Conservation (phyloP, 2,113 vertebrate species). For the Coturnix japonica region DNA sequence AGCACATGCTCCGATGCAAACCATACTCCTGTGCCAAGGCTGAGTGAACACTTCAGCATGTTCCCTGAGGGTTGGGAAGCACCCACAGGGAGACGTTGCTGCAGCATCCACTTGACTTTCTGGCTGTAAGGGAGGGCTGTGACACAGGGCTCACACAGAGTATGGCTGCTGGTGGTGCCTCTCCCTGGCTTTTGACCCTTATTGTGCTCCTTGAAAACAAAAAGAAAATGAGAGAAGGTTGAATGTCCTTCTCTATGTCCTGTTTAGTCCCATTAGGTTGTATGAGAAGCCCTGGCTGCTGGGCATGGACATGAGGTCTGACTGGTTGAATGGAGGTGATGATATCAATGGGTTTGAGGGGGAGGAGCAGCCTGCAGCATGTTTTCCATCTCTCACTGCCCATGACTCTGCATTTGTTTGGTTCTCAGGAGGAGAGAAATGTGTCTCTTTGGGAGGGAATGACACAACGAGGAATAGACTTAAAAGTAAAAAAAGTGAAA, state of each 20-base stretch:
- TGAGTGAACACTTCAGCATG: background rate
- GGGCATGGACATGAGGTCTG: background rate
- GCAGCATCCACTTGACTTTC: background rate
- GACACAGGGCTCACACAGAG: accelerated
- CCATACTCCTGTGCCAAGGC: background rate
- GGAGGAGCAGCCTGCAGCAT: background rate
- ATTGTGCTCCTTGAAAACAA: constrained; percentile 7
- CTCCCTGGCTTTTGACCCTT: background rate
- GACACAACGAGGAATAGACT: constrained; percentile 21
- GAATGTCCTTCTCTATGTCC: background rate
- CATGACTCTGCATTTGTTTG: constrained; percentile 13
- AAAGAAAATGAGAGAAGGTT: background rate
- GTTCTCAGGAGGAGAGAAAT: constrained; percentile 23
- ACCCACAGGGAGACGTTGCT: background rate
- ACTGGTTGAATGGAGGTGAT: background rate
- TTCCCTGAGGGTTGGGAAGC: background rate
- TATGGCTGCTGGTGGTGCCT: background rate
- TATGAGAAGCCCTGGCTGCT: background rate
- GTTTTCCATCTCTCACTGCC: background rate
- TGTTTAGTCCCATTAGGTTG: background rate
- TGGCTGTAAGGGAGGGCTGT: background rate
- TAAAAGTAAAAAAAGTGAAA: background rate
- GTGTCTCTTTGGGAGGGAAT: background rate
- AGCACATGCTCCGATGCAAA: background rate
- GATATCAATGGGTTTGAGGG: background rate